Evolutionary conservation across 2,888 invertebrate species (phyloP).

Genomic region (Rotaria magnacalcarata): DNA sequence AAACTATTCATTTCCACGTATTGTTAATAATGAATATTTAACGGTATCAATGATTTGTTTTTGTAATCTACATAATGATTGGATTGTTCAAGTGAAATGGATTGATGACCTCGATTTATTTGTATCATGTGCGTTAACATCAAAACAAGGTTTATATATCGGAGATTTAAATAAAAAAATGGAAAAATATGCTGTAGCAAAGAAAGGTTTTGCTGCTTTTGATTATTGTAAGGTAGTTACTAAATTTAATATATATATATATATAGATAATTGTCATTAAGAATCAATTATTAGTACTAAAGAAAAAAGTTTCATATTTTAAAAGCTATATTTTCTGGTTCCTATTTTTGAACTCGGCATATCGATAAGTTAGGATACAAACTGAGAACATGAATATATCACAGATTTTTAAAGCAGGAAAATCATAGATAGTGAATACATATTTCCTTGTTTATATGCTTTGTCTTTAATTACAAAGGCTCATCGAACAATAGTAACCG

Average conservation of each 20-base stretch:
- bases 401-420: too few relatives aligned
- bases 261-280: neutral
- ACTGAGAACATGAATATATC: too few relatives aligned
- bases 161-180: conserved; percentile 65
- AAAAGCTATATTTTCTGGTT: too few relatives aligned
- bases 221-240: neutral
- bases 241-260: neutral
- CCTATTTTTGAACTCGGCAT: too few relatives aligned
- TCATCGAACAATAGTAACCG: conserved; percentile 59
- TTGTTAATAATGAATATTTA: neutral
- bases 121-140: conserved; percentile 68
- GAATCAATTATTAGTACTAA: too few relatives aligned
- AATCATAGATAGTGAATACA: too few relatives aligned
- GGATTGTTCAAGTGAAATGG: conserved; percentile 70
- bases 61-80: conserved; percentile 65
- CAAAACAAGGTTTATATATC: conserved; percentile 65
- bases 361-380: too few relatives aligned
- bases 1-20: neutral
- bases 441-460: too few relatives aligned
- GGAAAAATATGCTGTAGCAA: conserved; percentile 57
- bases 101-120: conserved; percentile 68
- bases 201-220: neutral
- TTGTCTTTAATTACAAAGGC: conserved; percentile 38
- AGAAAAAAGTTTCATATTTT: too few relatives aligned
- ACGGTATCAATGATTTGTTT: conserved; percentile 48